Evolutionary conservation across 2,113 vertebrate species (phyloP).

Genomic region (Eulacestoma nigropectus): DNA sequence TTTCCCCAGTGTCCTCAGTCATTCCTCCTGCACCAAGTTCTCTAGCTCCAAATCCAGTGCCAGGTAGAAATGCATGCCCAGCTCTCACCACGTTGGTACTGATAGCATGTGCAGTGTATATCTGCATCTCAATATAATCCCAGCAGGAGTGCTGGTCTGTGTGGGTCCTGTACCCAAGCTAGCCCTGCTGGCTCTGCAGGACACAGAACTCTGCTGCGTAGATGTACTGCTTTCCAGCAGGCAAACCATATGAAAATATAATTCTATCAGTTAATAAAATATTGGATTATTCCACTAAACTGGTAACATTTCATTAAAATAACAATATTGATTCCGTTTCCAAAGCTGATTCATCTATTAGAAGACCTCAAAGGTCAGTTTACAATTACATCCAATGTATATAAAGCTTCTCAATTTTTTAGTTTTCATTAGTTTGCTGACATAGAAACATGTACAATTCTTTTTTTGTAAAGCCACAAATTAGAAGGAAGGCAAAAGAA

Average conservation of each 20-base stretch:
- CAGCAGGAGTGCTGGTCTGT: background rate
- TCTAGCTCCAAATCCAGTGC: background rate
- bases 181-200: background rate
- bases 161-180: background rate
- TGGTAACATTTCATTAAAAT: conserved; percentile 1
- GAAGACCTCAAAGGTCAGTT: background rate
- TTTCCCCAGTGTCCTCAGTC: background rate
- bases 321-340: background rate
- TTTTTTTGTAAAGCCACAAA: background rate
- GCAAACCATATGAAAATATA: background rate
- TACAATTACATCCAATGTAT: background rate
- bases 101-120: rapidly evolving
- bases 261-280: background rate
- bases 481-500: background rate
- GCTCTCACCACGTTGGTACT: rapidly evolving
- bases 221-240: background rate
- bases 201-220: background rate
- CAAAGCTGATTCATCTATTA: background rate
- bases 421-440: background rate
- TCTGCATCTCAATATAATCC: background rate
- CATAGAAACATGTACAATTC: background rate
- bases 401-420: background rate
- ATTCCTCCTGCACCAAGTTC: background rate
- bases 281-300: background rate
- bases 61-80: background rate